Evolutionary conservation across 2,797 vertebrate species (phyloP), one percentile per base, ranked within the genome.

Genomic region (Melanotaenia pygmaea): DNA sequence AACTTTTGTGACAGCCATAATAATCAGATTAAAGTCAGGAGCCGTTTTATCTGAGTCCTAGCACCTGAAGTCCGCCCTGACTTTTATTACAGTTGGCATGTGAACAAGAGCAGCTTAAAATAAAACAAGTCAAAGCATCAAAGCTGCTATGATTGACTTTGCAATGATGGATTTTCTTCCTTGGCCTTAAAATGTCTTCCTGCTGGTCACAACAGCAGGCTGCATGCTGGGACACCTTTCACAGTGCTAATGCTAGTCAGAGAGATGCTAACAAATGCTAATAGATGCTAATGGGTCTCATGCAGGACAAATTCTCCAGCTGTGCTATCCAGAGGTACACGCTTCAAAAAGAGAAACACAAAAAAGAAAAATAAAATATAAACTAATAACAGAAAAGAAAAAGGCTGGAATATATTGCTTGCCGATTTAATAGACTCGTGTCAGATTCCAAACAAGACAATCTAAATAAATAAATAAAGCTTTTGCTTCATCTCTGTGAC

Each of bases 261-360:
- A n/a, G 45, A 60, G 57, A 40, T 47, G 65, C 73, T 74, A 6
- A 70, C 59, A 57, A 57, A 70, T 79, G 76, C 70, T 72, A 68
- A 78, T 63, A 18, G 56, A 67, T 72, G 70, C 50, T 74, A 74
- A 74, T 65, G 22, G 40, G 13, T 0, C 28, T 22, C 37, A 47
- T 47, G 50, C 37, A 59, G 16, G 32, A 60, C n/a, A 64, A n/a
- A 47, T 3, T 20, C 20, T 62, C 59, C 72, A 74, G 65, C 54
- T 74, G 51, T 30, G 43, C 6, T 0, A 0, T 12, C 51, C n/a
- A 30, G 8, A 68, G 32, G 65, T 64, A n/a, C n/a, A n/a, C n/a
- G 7, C 16, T 50, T 47, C 5, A n/a, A 47, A n/a, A 47, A 20
- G 0, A 47, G 43, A 47, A 47, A 47, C 32, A 32, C 32, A 32